Percentiles rank a stretch among this genome's conserved stretches.
These are phyloP conservation scores for Falco cherrug DNA, from an alignment of 2,797 vertebrate species.

Conservation along the genomic window DNA sequence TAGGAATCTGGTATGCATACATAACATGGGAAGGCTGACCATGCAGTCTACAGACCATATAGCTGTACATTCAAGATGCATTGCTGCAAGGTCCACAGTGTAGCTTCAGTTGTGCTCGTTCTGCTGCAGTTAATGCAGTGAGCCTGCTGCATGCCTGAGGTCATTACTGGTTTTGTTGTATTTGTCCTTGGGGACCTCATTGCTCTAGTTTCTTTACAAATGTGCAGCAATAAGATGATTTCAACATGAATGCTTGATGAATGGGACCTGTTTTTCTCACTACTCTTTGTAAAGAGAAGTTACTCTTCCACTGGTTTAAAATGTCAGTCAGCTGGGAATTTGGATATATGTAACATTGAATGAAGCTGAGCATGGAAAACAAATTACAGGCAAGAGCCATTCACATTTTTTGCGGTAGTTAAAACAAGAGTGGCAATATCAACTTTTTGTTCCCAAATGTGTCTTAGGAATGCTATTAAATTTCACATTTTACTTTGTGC, in stretches of 20 bases:
- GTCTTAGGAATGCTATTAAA: not conserved
- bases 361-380: not conserved
- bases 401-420: not conserved
- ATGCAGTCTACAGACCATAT: rapidly evolving
- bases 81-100: rapidly evolving
- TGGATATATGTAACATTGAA: not conserved
- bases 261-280: not conserved
- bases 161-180: not conserved
- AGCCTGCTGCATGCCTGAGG: not conserved
- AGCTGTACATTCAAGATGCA: not conserved
- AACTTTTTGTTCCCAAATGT: not conserved
- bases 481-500: not conserved
- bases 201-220: not conserved
- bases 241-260: not conserved
- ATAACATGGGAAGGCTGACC: not conserved
- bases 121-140: rapidly evolving
- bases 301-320: not conserved
- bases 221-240: not conserved
- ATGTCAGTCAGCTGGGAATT: not conserved
- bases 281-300: not conserved
- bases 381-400: not conserved
- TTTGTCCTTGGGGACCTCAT: not conserved
- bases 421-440: not conserved
- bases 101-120: not conserved
- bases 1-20: not conserved